Evolutionary conservation across 2,888 invertebrate genomes (phyloP).

Genomic region (Euzetes globulus): DNA sequence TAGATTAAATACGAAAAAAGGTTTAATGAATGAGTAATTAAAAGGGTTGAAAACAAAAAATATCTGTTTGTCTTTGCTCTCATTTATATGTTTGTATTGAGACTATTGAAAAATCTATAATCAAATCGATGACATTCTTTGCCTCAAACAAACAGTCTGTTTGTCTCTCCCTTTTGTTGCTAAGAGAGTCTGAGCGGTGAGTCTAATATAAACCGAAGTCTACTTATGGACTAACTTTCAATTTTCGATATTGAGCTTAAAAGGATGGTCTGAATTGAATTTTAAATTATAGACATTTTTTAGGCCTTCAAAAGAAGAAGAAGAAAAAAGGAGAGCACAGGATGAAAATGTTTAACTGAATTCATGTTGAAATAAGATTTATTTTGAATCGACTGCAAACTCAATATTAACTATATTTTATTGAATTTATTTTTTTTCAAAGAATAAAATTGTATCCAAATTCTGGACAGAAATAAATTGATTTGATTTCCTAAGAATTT

Average conservation of each 20-base stretch:
- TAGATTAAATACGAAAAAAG: no score
- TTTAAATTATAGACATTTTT: background rate
- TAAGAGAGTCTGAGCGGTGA: background rate
- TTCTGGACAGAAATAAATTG: background rate
- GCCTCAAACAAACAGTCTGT: background rate
- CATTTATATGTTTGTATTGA: background rate
- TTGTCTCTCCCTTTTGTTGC: background rate
- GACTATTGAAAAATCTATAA: conserved; percentile 10
- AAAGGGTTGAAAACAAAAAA: background rate
- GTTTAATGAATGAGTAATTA: no score
- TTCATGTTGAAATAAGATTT: no score
- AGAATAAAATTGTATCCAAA: background rate
- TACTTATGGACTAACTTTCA: conserved; percentile 1
- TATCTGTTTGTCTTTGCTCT: background rate
- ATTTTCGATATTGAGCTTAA: background rate
- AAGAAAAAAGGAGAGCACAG: background rate
- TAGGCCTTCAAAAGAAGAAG: background rate
- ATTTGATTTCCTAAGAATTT: background rate
- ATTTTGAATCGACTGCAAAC: no score
- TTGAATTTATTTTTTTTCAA: background rate
- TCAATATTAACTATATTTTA: no score
- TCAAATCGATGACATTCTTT: conserved; percentile 16
- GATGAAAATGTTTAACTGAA: no score
- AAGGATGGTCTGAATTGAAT: conserved; percentile 12
- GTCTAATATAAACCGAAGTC: background rate